Evolutionary conservation across 2,797 vertebrate genomes (phyloP), one percentile per base, ranked within the genome.

Genomic region (Myotis pilosus): DNA sequence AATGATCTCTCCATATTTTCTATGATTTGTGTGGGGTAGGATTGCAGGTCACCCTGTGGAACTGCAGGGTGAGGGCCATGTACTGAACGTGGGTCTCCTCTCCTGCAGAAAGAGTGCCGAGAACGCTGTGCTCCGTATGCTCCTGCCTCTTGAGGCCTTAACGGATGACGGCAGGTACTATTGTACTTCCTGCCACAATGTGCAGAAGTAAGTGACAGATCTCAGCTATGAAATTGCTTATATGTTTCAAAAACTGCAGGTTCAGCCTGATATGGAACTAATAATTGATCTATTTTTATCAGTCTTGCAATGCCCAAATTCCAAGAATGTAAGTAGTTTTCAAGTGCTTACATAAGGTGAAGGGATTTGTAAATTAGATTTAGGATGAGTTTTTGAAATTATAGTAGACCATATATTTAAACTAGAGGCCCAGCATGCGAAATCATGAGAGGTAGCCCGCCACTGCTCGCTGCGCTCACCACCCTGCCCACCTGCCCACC

Each of bases 171-270:
- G 99, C 69, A 98, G 98, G 38, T 99, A 99, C 97, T 99, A 99
- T 95, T 99, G 99, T 93, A 99, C 96, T 89, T 98, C 98, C 95
- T 99, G 99, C 55, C 99, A 99, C 98, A 99, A 98, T 36, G 98
- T 99, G 85, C 98, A 83, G 99, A 99, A 98, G 99, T 99, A 98
- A 98, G 98, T 98, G 89, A 8, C 51, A 60, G 11, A 36, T 49
- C 13, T 44, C 11, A 74, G 36, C 85, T 72, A 38, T 33, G 30
- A 57, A 57, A 86, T 83, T 85, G 41, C 57, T 47, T 80, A 36
- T 75, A 47, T 13, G 86, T 90, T 94, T 95, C 92, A 44, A 82
- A 94, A 89, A 75, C 71, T 68, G 17, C 4, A 16, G 0, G 66
- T 76, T 93, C 51, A 89, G n/a, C 68, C 13, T 53, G 17, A 30